Conservation (phyloP, 1,140 invertebrate genomes). For the Steinernema feltiae region DNA sequence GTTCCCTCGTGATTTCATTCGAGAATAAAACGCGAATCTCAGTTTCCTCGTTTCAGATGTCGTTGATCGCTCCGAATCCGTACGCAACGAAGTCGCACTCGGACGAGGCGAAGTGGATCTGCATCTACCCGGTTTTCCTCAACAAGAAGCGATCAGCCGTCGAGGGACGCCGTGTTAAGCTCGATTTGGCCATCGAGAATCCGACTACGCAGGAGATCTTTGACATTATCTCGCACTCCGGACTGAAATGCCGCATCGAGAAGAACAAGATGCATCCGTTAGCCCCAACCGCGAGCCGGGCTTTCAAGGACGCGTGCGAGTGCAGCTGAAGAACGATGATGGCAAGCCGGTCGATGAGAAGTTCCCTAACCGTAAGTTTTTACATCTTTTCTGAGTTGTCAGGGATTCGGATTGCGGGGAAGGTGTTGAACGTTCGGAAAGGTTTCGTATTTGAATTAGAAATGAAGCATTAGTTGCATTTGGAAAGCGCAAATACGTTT, state of each 20-base stretch:
- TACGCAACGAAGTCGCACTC: slow-evolving; percentile 36
- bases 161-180: slow-evolving; percentile 76
- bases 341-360: slow-evolving; percentile 70
- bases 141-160: slow-evolving; percentile 84
- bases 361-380: slow-evolving; percentile 67
- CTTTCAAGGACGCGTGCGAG: slow-evolving; percentile 76
- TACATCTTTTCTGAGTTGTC: slow-evolving; percentile 4
- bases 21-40: neutral
- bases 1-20: neutral
- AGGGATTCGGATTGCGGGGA: neutral
- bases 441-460: neutral
- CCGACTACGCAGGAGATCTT: slow-evolving; percentile 85
- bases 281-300: slow-evolving; percentile 76
- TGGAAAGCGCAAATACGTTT: no score
- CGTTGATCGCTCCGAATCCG: neutral
- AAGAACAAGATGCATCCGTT: slow-evolving; percentile 82
- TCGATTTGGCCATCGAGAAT: slow-evolving; percentile 80
- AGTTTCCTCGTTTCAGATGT: neutral
- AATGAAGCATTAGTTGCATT: no score
- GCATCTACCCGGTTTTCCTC: slow-evolving; percentile 90
- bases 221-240: slow-evolving; percentile 76
- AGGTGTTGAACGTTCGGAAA: slow-evolving; percentile 8
- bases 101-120: slow-evolving; percentile 71
- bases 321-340: slow-evolving; percentile 87
- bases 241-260: slow-evolving; percentile 75